Percentiles rank a stretch among this genome's conserved stretches.
Evolutionary conservation across 2,797 vertebrate species (phyloP).

Genomic region (Hylomyscus alleni): DNA sequence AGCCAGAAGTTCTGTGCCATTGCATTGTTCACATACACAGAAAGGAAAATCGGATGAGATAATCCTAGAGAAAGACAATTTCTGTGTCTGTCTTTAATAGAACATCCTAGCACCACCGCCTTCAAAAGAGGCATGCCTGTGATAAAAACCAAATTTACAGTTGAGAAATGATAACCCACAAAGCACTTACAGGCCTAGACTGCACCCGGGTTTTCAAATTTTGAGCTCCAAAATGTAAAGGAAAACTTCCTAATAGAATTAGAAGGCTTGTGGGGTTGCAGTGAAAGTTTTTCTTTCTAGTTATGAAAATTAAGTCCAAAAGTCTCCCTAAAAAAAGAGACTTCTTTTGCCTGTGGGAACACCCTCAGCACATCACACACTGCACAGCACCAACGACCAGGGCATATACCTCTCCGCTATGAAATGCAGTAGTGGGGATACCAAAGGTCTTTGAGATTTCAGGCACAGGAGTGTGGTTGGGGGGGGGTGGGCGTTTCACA

Average conservation of each 20-base stretch:
- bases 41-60: constrained; percentile 76
- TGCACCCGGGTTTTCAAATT: constrained; percentile 72
- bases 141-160: constrained; percentile 74
- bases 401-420: not conserved
- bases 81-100: constrained; percentile 70
- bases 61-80: constrained; percentile 72
- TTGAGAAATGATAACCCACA: constrained; percentile 76
- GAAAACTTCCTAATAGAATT: constrained; percentile 7
- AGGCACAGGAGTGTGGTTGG: not conserved
- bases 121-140: constrained; percentile 76
- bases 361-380: not conserved
- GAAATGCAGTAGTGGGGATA: not conserved
- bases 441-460: not conserved
- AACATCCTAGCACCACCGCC: constrained; percentile 65
- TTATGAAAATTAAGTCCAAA: constrained; percentile 40
- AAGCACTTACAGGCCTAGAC: constrained; percentile 74
- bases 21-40: not conserved
- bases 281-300: constrained; percentile 1
- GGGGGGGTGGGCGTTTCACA: not conserved
- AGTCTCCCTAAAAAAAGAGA: not conserved
- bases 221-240: constrained; percentile 45
- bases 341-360: not conserved
- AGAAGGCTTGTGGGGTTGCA: not conserved
- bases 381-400: not conserved
- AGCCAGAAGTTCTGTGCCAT: not conserved